A percentile compares a stretch with the other conserved stretches of the same genome.
Conservation (phyloP, 1,140 invertebrate genomes). For the Samia ricini region DNA sequence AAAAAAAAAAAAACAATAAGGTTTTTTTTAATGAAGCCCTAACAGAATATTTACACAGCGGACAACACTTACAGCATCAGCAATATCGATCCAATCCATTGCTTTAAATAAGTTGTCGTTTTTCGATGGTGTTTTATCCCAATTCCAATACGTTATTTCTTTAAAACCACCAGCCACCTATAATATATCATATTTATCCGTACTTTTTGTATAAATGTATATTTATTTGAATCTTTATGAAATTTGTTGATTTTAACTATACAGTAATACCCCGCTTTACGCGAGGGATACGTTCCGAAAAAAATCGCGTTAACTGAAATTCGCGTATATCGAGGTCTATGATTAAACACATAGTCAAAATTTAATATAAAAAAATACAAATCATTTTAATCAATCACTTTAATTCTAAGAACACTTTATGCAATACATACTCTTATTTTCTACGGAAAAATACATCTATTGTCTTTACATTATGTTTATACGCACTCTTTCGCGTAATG, state of each 20-base stretch:
- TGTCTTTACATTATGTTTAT: too few species aligned
- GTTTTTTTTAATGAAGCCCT: neutral
- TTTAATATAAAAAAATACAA: too few species aligned
- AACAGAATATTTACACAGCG: conserved; percentile 10
- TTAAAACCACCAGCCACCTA: conserved; percentile 78
- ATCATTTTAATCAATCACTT: too few species aligned
- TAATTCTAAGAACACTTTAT: too few species aligned
- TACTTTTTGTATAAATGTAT: neutral
- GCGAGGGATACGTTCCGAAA: too few species aligned
- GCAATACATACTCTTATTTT: too few species aligned
- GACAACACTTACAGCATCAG: conserved; percentile 82
- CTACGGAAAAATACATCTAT: too few species aligned
- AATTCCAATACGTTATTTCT: conserved; percentile 87
- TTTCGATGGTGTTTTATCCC: conserved; percentile 84
- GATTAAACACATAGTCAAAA: too few species aligned
- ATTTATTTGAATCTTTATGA: neutral
- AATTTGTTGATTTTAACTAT: neutral
- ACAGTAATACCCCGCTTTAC: too few species aligned
- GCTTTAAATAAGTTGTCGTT: conserved; percentile 83
- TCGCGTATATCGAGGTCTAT: too few species aligned
- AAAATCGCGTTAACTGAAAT: too few species aligned
- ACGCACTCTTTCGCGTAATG: too few species aligned
- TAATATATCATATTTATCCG: conserved; percentile 12
- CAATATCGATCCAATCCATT: conserved; percentile 87
- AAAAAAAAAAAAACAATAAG: neutral